These are phyloP conservation scores for Zaprionus lineosus DNA, from an alignment of 2,888 invertebrate genomes.

Conservation along the genomic window DNA sequence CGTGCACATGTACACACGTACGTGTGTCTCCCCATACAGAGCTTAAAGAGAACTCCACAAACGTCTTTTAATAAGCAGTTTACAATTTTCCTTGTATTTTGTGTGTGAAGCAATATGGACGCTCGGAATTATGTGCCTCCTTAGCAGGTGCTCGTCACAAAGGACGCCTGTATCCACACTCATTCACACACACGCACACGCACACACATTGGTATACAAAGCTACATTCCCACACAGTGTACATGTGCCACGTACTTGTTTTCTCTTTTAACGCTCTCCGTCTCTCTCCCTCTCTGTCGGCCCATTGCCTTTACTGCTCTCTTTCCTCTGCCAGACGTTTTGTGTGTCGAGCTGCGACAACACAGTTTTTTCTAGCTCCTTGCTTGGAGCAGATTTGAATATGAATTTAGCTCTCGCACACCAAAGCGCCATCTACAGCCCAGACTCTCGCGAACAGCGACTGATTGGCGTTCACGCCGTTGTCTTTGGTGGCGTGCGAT, in stretches of 20 bases:
- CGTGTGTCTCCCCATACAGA: conserved; percentile 27
- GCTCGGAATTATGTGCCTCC: too few species aligned
- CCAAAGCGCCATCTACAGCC: conserved; percentile 79
- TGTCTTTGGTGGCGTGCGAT: conserved; percentile 44
- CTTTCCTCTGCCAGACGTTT: conserved; percentile 9
- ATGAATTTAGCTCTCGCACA: conserved; percentile 43
- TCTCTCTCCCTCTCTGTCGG: conserved; percentile 6
- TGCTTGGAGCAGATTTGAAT: conserved; percentile 73
- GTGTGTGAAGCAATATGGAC: conserved; percentile 19
- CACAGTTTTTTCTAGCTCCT: conserved; percentile 27
- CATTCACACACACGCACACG: conserved; percentile 10
- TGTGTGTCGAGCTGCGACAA: conserved; percentile 17
- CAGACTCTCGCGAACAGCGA: conserved; percentile 59
- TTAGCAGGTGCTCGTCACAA: conserved; percentile 25
- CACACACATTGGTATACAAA: conserved; percentile 1
- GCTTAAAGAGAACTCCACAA: conserved; percentile 31
- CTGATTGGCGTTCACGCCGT: conserved; percentile 29
- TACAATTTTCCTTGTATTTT: too few species aligned
- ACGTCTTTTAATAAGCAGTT: neutral
- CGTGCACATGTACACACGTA: conserved; percentile 12
- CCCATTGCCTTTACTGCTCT: too few species aligned
- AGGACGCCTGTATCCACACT: neutral
- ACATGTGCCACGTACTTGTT: conserved; percentile 37
- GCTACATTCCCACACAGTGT: conserved; percentile 33
- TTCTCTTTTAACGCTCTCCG: conserved; percentile 23